Base-by-base conservation (phyloP, 2,797 vertebrate genomes). In the Odontamblyopus lacepedii region DNA sequence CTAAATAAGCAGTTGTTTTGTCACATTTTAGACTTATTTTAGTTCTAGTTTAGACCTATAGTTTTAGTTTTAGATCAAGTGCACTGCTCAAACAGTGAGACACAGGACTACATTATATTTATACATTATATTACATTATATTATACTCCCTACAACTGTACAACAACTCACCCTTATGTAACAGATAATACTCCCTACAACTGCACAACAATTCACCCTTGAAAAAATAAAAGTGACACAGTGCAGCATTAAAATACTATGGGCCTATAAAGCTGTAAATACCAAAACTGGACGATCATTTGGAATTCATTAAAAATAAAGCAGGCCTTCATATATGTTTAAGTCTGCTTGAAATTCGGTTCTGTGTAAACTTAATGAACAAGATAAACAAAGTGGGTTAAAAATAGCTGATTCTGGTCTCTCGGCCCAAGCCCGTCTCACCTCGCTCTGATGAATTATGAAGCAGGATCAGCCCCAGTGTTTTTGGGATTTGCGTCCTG, bases 381-480 rank as follows among this genome's bases (percentile, higher is more conserved):
- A 11, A 13, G 32, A 62, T 35, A 62, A 62, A 38, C 60, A 62
- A 62, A 62, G 6, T 19, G 30, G 60, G 19, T 19, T 62, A 62
- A 60, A 60, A 60, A 60, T 60, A 60, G 57, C 5, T 30, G 27
- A 5, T 1, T 15, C 6, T 9, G 51, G 51, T 55, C 51, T 55
- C 23, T 59, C n/a, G 69, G 62, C 57, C 48, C 15, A 65, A 71
- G 50, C 44, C 29, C 70, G 67, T 64, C 80, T 32, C 76, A 82
- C 63, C 80, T 82, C 87, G 56, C 71, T 76, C 63, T 53, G 66
- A 86, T 88, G 23, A 89, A 91, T 92, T 80, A 91, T 90, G 80
- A 70, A 89, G 63, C 23, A 68, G 75, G 79, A 90, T 85, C 78
- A 84, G 80, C 76, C 70, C 77, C 74, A 76, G 74, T 35, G 55